Evolutionary conservation across 1,140 invertebrate species (phyloP), one percentile per base, ranked within the genome.

Genomic region (Drosophila kikkawai): DNA sequence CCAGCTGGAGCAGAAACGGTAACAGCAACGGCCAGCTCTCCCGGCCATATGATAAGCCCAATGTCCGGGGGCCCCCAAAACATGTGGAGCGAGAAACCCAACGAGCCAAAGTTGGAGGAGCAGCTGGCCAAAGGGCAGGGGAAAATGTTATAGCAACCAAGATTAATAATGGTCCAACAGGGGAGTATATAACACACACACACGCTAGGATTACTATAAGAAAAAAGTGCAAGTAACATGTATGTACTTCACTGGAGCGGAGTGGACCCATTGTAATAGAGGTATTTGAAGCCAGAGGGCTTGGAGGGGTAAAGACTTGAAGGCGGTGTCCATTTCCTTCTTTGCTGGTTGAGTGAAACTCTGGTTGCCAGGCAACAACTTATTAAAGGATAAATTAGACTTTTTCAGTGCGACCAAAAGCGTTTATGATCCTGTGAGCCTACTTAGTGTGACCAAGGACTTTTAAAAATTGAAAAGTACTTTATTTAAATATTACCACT

Each of bases 161-260:
- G 76, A 82, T 82, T 74, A 82, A 82, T 83, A 83, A 82, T 75
- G 68, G 34, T 15, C 50, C 59, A 47, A 82, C 75, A 61, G 50
- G 63, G 57, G 42, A 68, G 64, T 51, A 68, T 15, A 4, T n/a
- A 4, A 50, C 0, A 50, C 5, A 50, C 2, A 41, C 32, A 45
- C 45, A 75, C 59, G 37, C 32, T 42, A 39, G 42, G 60, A 41
- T 50, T 39, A 56, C 26, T 65, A 59, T 45, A 44, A 7, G 34
- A 75, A 66, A 82, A 82, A 82, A 82, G 80, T 82, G 80, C 80
- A 82, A 82, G 79, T 82, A 78, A 68, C 42, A 45, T 45, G 53
- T n/a, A 5, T 56, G 34, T 22, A 50, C 39, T 60, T 32, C 19
- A 53, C 45, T 59, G 70, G 37, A 34, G 17, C 17, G 12, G 1